Evolutionary conservation across 1,140 invertebrate species (phyloP), one percentile per base, ranked within the genome.

Genomic region (Drosophila arizonae): DNA sequence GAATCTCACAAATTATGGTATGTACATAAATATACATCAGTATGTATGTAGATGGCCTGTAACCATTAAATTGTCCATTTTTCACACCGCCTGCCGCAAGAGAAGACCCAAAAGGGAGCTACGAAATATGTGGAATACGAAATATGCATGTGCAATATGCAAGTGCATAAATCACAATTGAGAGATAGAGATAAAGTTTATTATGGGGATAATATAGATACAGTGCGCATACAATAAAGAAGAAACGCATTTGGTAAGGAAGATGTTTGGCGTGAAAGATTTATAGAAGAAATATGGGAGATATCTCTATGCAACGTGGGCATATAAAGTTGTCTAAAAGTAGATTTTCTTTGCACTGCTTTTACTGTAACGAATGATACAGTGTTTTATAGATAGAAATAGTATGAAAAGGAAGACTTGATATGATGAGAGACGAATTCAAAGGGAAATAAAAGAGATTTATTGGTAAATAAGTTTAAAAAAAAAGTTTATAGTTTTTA

Each of bases 111-210:
- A 55, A 55, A 36, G 52, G 52, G 21, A 28, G 13, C 24, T 13
- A 8, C 6, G 43, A 45, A 36, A 21, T 55, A 55, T 10, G 52
- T 17, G 21, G 21, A 50, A 55, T 66, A 58, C 30, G 39, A 15
- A 45, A 75, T 52, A 71, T 43, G 56, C 45, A 71, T 43, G 56
- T 57, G 56, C 21, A 61, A 39, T 60, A 62, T 62, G 64, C 43
- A 54, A 74, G 71, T 66, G 62, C 67, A 78, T 78, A 78, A 78
- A 78, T 78, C 72, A 78, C 76, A 76, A 78, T 78, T 67, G 73
- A 24, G 50, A 30, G n/a, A 9, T 46, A 11, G 13, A 55, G 33
- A 58, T 70, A 64, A 58, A 57, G 36, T 57, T 39, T 51, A 69
- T 51, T 69, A 69, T 69, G 45, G 33, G 46, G 5, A 56, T 56